These are phyloP conservation scores for Plagodis dolabraria DNA, from an alignment of 2,888 invertebrate genomes.

Conservation along the genomic window DNA sequence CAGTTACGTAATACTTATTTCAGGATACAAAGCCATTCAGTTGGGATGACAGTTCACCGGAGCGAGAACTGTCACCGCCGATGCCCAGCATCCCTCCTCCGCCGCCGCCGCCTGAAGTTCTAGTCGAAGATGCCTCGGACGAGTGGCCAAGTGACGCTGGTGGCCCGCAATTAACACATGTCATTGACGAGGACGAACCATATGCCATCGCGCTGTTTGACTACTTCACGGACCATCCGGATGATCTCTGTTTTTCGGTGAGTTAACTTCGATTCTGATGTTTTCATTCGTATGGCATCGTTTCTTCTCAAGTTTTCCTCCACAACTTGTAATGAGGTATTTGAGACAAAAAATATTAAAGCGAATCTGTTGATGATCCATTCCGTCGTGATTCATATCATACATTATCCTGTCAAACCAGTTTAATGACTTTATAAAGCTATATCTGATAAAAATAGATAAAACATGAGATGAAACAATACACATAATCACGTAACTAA, in stretches of 20 bases:
- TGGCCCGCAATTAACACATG: slow-evolving; percentile 13
- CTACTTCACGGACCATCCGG: slow-evolving; percentile 89
- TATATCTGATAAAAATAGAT: too few relatives aligned
- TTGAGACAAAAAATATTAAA: background rate
- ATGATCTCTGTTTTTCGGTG: slow-evolving; percentile 92
- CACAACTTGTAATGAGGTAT: too few relatives aligned
- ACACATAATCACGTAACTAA: too few relatives aligned
- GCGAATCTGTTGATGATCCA: too few relatives aligned
- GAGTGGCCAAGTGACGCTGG: slow-evolving; percentile 53
- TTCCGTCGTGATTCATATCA: slow-evolving; percentile 31
- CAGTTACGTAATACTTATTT: slow-evolving; percentile 21
- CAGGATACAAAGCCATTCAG: slow-evolving; percentile 66
- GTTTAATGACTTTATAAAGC: background rate
- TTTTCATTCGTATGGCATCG: too few relatives aligned
- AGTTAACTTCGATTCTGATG: slow-evolving; percentile 47
- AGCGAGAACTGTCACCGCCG: slow-evolving; percentile 87
- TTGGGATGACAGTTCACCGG: slow-evolving; percentile 68
- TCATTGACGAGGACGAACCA: slow-evolving; percentile 75
- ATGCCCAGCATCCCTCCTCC: slow-evolving; percentile 93
- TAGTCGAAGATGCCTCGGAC: slow-evolving; percentile 62
- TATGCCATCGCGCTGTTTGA: slow-evolving; percentile 92
- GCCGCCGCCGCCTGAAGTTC: slow-evolving; percentile 87
- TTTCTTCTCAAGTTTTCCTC: too few relatives aligned
- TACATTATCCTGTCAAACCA: background rate
- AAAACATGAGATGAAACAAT: too few relatives aligned